Conservation (phyloP, 1,140 invertebrate genomes). For the Microplitis mediator region DNA sequence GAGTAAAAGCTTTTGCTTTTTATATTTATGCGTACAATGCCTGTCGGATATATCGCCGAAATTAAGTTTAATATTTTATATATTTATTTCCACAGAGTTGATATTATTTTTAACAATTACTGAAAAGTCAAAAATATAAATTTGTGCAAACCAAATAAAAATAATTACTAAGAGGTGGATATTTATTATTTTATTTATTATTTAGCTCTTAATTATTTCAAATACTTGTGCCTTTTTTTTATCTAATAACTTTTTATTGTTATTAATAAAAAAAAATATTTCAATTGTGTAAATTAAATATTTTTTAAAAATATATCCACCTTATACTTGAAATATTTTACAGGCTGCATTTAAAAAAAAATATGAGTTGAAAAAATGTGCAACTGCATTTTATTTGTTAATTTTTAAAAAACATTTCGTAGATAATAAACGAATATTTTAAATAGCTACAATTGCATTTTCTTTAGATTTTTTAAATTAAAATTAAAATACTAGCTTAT, state of each 20-base stretch:
- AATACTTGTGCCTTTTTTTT: neutral
- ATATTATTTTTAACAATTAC: too few relatives aligned
- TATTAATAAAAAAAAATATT: neutral
- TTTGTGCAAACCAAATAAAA: too few relatives aligned
- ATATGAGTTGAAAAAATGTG: neutral
- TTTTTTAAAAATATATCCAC: neutral
- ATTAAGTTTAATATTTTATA: neutral
- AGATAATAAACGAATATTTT: conserved; percentile 7
- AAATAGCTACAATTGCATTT: neutral
- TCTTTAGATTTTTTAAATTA: neutral
- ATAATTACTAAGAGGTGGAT: too few relatives aligned
- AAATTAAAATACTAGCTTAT: neutral
- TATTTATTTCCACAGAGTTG: conserved; percentile 1
- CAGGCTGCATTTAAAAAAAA: neutral
- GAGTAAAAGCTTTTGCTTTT: too few relatives aligned
- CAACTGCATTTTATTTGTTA: neutral
- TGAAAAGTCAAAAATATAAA: too few relatives aligned
- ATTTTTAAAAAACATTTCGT: neutral
- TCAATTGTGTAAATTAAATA: conserved; percentile 1
- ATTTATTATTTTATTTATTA: too few relatives aligned
- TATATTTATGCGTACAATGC: too few relatives aligned
- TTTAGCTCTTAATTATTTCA: neutral
- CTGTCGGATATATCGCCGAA: too few relatives aligned
- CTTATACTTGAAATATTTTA: neutral
- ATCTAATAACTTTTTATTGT: neutral